phyloP scores from a whole-genome alignment of 2,113 vertebrate species.

The Proterorhinus semilunaris region DNA sequence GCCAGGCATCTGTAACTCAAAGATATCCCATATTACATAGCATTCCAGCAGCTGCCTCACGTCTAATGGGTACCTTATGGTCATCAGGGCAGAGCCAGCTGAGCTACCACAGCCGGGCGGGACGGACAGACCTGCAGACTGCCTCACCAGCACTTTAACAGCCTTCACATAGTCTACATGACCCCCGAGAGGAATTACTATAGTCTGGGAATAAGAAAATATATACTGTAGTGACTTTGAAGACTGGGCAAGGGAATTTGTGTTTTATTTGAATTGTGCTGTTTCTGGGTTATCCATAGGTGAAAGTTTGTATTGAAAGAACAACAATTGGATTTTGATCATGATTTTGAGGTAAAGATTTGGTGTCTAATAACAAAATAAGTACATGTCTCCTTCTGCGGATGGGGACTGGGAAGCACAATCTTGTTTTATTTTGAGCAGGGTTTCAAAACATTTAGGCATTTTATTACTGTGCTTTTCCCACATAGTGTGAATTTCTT shows the following conservation, averaged over 20 bases:
- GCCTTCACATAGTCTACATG: slow-evolving; percentile 50
- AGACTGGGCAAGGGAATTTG: too few species aligned
- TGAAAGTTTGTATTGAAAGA: too few species aligned
- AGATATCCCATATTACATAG: slow-evolving; percentile 53
- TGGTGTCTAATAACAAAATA: too few species aligned
- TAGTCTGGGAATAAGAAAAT: slow-evolving; percentile 38
- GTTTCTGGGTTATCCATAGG: too few species aligned
- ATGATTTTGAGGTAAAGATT: background rate
- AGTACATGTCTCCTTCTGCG: too few species aligned
- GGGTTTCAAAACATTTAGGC: too few species aligned
- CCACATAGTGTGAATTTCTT: background rate
- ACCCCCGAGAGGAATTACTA: slow-evolving; percentile 55
- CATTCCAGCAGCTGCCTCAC: slow-evolving; percentile 51
- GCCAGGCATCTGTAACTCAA: slow-evolving; percentile 38
- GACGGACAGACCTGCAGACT: slow-evolving; percentile 57
- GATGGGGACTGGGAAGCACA: too few species aligned
- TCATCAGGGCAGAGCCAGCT: slow-evolving; percentile 55
- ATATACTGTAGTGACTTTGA: slow-evolving; percentile 13
- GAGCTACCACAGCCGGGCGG: slow-evolving; percentile 57
- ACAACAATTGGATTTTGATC: background rate
- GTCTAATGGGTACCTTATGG: slow-evolving; percentile 71
- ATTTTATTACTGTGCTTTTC: too few species aligned
- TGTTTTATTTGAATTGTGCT: too few species aligned
- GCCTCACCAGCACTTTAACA: slow-evolving; percentile 57
- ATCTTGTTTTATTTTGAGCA: too few species aligned